These are phyloP conservation scores for Drymodes brunneopygia DNA, from an alignment of 2,113 vertebrate genomes.

Conservation along the genomic window DNA sequence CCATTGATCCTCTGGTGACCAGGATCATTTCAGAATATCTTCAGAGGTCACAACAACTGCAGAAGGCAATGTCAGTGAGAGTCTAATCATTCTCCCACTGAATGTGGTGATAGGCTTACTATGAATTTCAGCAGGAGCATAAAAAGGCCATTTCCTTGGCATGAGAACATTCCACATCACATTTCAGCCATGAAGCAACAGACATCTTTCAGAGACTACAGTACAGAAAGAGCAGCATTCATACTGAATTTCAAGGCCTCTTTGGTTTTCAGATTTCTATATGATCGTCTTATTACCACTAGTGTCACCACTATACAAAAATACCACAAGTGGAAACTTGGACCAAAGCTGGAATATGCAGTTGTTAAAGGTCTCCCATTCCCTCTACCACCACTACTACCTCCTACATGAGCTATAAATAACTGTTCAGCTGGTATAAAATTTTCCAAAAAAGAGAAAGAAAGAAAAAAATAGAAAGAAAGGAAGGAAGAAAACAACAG, in stretches of 20 bases:
- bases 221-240: constrained; percentile 4
- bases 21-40: neutral
- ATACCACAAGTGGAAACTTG: neutral
- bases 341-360: neutral
- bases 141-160: neutral
- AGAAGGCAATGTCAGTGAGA: neutral
- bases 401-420: constrained; percentile 18
- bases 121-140: neutral
- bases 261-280: neutral
- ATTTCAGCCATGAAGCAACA: constrained; percentile 9
- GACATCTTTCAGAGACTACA: neutral
- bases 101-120: neutral
- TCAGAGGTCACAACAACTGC: constrained; percentile 17
- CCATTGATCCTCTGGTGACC: neutral
- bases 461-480: neutral
- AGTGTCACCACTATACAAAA: neutral
- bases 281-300: neutral
- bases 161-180: neutral
- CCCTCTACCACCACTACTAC: neutral
- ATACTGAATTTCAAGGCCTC: neutral
- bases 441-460: neutral
- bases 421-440: constrained; percentile 27
- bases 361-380: neutral
- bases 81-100: neutral
- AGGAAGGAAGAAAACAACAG: neutral